Evolutionary conservation across 2,888 invertebrate species (phyloP).

Genomic region (Drosophila lacicola): DNA sequence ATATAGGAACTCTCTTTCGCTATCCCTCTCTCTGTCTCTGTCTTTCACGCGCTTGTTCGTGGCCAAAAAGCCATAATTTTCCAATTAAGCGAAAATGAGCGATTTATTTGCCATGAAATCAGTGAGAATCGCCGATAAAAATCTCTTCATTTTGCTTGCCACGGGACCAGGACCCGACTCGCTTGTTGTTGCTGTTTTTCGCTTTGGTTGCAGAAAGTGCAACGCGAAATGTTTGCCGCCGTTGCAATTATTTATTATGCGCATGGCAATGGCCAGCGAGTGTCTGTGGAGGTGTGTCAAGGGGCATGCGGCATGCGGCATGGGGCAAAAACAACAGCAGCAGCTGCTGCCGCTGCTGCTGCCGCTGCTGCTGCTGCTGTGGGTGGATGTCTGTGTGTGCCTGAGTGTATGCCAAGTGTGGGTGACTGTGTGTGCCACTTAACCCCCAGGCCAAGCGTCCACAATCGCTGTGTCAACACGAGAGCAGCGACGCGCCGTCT

Average conservation of each 20-base stretch:
- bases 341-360: conserved; percentile 49
- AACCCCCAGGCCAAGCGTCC: conserved; percentile 66
- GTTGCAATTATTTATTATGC: conserved; percentile 80
- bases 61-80: conserved; percentile 84
- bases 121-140: conserved; percentile 85
- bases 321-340: conserved; percentile 40
- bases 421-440: conserved; percentile 63
- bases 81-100: conserved; percentile 86
- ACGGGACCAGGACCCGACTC: conserved; percentile 43
- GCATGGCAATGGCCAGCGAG: conserved; percentile 61
- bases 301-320: conserved; percentile 41
- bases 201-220: conserved; percentile 74
- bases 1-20: neutral
- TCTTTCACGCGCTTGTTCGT: conserved; percentile 33
- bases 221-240: conserved; percentile 77
- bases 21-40: neutral
- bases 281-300: conserved; percentile 44
- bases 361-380: conserved; percentile 41
- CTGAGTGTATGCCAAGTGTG: conserved; percentile 33
- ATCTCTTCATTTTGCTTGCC: conserved; percentile 83
- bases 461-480: conserved; percentile 48
- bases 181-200: conserved; percentile 51
- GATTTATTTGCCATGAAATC: conserved; percentile 86
- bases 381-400: conserved; percentile 41
- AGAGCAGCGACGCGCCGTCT: conserved; percentile 45